These are phyloP conservation scores for Conops quadrifasciatus DNA, from an alignment of 2,888 invertebrate species.

Conservation along the genomic window DNA sequence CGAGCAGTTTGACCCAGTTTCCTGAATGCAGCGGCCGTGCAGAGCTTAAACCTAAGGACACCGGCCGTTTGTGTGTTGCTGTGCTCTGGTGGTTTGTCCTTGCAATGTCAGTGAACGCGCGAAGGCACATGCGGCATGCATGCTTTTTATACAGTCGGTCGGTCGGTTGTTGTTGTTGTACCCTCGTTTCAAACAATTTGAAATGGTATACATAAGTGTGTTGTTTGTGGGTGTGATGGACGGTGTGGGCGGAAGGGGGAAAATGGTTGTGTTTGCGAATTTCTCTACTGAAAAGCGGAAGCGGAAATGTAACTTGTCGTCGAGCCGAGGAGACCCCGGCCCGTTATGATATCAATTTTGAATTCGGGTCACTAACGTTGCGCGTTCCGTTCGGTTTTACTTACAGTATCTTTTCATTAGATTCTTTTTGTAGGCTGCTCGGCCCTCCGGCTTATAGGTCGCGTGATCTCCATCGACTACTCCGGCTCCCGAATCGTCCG, in stretches of 20 bases:
- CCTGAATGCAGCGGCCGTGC: constrained; percentile 11
- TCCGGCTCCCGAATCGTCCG: constrained; percentile 74
- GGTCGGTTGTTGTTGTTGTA: no score
- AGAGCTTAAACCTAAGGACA: constrained; percentile 24
- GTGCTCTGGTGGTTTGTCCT: constrained; percentile 19
- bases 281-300: background rate
- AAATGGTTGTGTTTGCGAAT: no score
- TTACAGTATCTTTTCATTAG: constrained; percentile 94
- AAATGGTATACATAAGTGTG: background rate
- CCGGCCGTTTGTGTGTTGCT: background rate
- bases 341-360: no score
- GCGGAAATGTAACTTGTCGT: constrained; percentile 6
- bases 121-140: no score
- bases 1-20: constrained; percentile 24
- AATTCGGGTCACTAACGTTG: no score
- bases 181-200: no score
- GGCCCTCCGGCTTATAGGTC: constrained; percentile 57
- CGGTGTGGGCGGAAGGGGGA: no score
- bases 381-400: constrained; percentile 68
- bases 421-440: constrained; percentile 85
- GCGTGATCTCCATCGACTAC: constrained; percentile 61
- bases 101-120: constrained; percentile 21
- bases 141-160: no score
- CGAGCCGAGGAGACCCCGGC: no score
- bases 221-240: background rate